Conservation (phyloP, 2,797 vertebrate species). For the Vireo griseus region DNA sequence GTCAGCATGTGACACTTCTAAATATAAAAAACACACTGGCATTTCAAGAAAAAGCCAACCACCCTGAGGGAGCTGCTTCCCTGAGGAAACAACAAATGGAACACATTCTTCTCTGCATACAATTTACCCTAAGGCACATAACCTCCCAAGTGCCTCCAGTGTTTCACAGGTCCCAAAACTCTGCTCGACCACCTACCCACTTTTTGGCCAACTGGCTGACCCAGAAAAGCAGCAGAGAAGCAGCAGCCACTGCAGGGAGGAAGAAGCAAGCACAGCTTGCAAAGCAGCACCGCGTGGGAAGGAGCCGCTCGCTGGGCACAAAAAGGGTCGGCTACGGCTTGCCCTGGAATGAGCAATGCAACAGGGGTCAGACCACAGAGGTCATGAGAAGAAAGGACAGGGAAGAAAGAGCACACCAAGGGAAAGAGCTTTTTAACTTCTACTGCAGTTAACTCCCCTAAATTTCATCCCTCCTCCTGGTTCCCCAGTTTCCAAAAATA, state of each 20-base stretch:
- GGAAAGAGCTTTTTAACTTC: not conserved
- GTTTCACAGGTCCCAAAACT: not conserved
- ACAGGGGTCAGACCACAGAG: not conserved
- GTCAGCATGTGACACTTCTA: not conserved
- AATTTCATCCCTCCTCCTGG: constrained; percentile 25
- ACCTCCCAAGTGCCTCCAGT: not conserved
- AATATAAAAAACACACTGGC: not conserved
- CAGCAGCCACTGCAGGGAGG: not conserved
- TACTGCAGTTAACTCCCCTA: constrained; percentile 1
- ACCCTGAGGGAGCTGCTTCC: not conserved
- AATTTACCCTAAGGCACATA: not conserved
- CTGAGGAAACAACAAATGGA: not conserved
- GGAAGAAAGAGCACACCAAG: not conserved
- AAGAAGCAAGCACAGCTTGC: not conserved
- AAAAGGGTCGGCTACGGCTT: not conserved
- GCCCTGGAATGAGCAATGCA: not conserved
- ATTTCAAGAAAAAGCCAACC: not conserved
- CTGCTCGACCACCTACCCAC: not conserved
- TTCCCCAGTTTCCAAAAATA: constrained; percentile 57
- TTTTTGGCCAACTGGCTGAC: constrained; percentile 8
- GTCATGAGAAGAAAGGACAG: constrained; percentile 12
- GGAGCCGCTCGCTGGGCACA: not conserved
- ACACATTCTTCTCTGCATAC: not conserved
- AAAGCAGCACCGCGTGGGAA: rapidly evolving
- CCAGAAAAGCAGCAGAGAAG: constrained; percentile 29